A percentile compares a stretch with the other conserved stretches of the same genome.
These are phyloP conservation scores for Tachyglossus aculeatus DNA, from an alignment of 2,797 vertebrate genomes.

Conservation along the genomic window DNA sequence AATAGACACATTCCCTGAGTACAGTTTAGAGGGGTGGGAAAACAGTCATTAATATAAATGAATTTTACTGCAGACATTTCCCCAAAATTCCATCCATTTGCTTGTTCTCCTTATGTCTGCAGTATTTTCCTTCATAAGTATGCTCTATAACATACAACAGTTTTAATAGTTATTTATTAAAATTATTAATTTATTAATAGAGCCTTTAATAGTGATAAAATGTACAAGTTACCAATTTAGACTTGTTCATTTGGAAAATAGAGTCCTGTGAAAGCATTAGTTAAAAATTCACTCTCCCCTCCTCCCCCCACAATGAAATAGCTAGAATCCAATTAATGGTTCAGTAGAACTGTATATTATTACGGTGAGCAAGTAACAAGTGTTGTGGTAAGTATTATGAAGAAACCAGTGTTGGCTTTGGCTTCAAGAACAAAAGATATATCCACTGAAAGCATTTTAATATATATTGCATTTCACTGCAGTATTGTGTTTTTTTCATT, in stretches of 20 bases:
- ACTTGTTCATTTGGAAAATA: slow-evolving; percentile 27
- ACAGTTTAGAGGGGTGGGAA: too few relatives aligned
- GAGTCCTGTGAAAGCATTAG: not conserved
- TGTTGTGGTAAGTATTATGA: too few relatives aligned
- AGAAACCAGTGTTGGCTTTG: too few relatives aligned
- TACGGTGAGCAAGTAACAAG: too few relatives aligned
- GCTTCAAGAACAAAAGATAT: too few relatives aligned
- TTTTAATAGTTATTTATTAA: not conserved
- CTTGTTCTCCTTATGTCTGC: slow-evolving; percentile 3
- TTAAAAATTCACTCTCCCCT: slow-evolving; percentile 17
- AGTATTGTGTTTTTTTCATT: too few relatives aligned
- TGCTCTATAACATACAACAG: not conserved
- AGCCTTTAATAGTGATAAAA: slow-evolving; percentile 39
- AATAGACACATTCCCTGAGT: too few relatives aligned
- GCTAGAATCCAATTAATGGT: not conserved
- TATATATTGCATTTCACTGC: too few relatives aligned
- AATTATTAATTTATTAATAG: slow-evolving; percentile 6
- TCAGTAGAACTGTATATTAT: too few relatives aligned
- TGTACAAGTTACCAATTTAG: slow-evolving; percentile 1
- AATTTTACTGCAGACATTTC: slow-evolving; percentile 49
- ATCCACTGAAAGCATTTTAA: too few relatives aligned
- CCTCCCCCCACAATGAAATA: not conserved
- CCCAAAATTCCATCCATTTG: slow-evolving; percentile 51
- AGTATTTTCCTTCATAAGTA: slow-evolving; percentile 40
- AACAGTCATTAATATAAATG: too few relatives aligned